A percentile compares a stretch with the other conserved stretches of the same genome.
Evolutionary conservation across 2,113 vertebrate genomes (phyloP).

Genomic region (Eolophus roseicapilla): DNA sequence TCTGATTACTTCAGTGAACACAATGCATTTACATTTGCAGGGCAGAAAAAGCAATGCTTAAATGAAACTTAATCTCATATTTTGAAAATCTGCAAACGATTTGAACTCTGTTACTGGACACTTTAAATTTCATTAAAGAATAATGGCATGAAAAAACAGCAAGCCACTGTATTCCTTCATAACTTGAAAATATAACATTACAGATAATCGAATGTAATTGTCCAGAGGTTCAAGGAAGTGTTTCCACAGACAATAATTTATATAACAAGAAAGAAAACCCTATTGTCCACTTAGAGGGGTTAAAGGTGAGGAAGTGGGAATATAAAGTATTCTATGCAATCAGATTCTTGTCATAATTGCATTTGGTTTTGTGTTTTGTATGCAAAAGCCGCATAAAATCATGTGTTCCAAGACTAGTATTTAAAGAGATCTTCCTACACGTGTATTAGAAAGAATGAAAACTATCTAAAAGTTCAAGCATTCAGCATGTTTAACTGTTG

Average conservation of each 20-base stretch:
- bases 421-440: slow-evolving; percentile 3
- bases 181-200: slow-evolving; percentile 15
- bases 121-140: neutral
- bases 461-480: slow-evolving; percentile 4
- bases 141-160: neutral
- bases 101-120: neutral
- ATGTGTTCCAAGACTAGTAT: neutral
- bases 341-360: slow-evolving; percentile 34
- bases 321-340: neutral
- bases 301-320: slow-evolving; percentile 47
- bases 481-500: slow-evolving; percentile 59
- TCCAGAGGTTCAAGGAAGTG: neutral
- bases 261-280: slow-evolving; percentile 30
- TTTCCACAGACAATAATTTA: slow-evolving; percentile 3
- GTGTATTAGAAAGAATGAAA: neutral
- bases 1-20: neutral
- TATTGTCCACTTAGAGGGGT: slow-evolving; percentile 39
- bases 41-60: neutral
- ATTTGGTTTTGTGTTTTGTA: neutral
- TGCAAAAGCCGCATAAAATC: neutral
- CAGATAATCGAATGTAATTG: slow-evolving; percentile 18
- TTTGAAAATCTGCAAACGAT: neutral
- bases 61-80: neutral
- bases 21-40: neutral
- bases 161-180: neutral